Percentiles rank a stretch among this genome's conserved stretches.
Evolutionary conservation across 2,888 invertebrate species (phyloP).

Genomic region (Brenthis hecate): DNA sequence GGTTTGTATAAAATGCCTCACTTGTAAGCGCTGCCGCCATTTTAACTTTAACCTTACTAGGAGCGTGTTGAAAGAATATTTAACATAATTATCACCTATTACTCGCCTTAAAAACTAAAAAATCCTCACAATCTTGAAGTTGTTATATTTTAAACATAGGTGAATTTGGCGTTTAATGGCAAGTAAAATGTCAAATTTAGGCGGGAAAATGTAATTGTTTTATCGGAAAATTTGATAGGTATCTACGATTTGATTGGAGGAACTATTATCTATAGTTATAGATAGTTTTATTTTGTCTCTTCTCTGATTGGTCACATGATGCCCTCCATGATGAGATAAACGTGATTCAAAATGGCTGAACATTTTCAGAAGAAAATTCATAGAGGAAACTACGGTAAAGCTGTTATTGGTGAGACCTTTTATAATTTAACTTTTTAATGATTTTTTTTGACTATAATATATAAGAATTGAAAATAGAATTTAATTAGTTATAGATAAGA

Average conservation of each 20-base stretch:
- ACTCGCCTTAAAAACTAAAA: slow-evolving; percentile 39
- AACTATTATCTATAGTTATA: slow-evolving; percentile 42
- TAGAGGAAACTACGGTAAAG: slow-evolving; percentile 45
- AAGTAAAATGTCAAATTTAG: slow-evolving; percentile 50
- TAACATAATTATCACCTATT: slow-evolving; percentile 53
- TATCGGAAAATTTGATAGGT: slow-evolving; percentile 41
- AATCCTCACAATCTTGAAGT: not conserved
- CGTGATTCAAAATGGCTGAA: slow-evolving; percentile 78
- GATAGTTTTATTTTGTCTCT: slow-evolving; percentile 51
- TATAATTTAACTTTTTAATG: slow-evolving; percentile 29
- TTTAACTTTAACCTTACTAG: slow-evolving; percentile 57
- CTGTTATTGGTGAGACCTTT: slow-evolving; percentile 57
- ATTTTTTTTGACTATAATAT: not conserved
- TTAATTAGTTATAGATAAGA: not conserved
- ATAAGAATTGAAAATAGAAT: not conserved
- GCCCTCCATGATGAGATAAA: slow-evolving; percentile 60
- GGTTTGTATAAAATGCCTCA: slow-evolving; percentile 71
- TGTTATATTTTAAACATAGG: not conserved
- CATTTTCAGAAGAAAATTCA: slow-evolving; percentile 57
- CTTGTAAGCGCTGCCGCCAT: slow-evolving; percentile 63
- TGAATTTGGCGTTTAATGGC: slow-evolving; percentile 46
- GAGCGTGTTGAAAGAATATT: slow-evolving; percentile 50
- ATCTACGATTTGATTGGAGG: slow-evolving; percentile 49
- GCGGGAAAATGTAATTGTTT: slow-evolving; percentile 47
- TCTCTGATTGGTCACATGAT: slow-evolving; percentile 76